Evolutionary conservation across 2,888 invertebrate species (phyloP), one percentile per base, ranked within the genome.

Genomic region (Cremastinae sp.): DNA sequence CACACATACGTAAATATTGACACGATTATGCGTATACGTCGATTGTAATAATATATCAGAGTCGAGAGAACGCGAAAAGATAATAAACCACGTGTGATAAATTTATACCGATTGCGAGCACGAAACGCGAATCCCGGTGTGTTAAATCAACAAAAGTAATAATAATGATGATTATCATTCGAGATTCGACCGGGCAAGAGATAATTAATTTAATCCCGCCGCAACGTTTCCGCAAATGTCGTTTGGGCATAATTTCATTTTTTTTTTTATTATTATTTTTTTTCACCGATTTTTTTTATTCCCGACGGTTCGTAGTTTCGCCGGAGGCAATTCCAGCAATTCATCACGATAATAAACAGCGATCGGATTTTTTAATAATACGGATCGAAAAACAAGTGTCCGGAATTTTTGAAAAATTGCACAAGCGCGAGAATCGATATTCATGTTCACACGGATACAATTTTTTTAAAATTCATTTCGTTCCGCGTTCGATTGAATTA

Each of bases 401-500:
- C 39, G 0, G 20, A 9, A 53, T 28, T 28, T 28, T 28, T 2
- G 5, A 28, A 28, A 28, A 28, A 28, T 28, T 28, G 28, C 2
- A 28, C 28, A 5, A n/a, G n/a, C n/a, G 2, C 28, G 28, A 28
- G 2, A 5, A 28, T 28, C 28, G 28, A 28, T 28, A 28, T 28
- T 28, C 5, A 28, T 5, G 28, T 28, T 2, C 28, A 5, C 28
- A 5, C 28, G 28, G 2, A 28, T 8, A 41, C 12, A 59, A 58
- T 28, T 28, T 72, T 64, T 69, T 77, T 55, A 41, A 55, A 55
- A 73, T 75, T 71, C 68, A 55, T 76, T 74, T 64, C 47, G 61
- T 74, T 62, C 62, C 51, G 49, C 41, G 68, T 72, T 74, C 47
- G 39, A 64, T 65, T 71, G 79, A 74, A 61, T 55, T 72, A 62